These are phyloP conservation scores for Gnatocerus cornutus DNA, from an alignment of 2,888 invertebrate species.

Conservation along the genomic window DNA sequence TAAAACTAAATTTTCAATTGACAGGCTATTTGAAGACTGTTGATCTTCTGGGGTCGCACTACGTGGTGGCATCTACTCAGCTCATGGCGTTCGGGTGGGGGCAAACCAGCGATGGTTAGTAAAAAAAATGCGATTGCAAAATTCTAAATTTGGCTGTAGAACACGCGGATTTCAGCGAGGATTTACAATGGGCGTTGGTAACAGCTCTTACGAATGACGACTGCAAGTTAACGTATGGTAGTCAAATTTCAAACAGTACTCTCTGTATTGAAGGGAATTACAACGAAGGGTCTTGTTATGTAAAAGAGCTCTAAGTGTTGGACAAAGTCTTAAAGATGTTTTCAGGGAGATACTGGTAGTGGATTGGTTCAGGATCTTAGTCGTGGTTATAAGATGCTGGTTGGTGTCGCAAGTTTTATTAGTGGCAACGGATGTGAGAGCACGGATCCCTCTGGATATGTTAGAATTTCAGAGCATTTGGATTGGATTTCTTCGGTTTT, in stretches of 20 bases:
- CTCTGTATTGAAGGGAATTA: constrained; percentile 25
- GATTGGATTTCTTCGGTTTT: constrained; percentile 2
- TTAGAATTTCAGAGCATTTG: neutral
- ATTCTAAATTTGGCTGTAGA: constrained; percentile 1
- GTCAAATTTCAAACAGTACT: constrained; percentile 5
- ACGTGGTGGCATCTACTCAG: neutral
- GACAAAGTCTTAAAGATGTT: too few species aligned
- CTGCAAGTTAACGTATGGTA: constrained; percentile 14
- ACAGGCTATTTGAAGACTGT: neutral
- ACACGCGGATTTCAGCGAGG: neutral
- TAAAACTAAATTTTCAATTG: neutral
- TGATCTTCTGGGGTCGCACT: neutral
- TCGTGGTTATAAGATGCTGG: neutral
- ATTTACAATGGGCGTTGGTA: constrained; percentile 2
- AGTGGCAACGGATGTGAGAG: constrained; percentile 29
- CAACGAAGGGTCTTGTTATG: constrained; percentile 26
- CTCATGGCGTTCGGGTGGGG: constrained; percentile 20
- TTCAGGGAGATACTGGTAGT: constrained; percentile 23
- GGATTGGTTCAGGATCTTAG: neutral
- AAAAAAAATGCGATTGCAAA: neutral
- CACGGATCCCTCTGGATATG: constrained; percentile 30
- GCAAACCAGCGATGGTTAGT: constrained; percentile 33
- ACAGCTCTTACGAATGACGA: constrained; percentile 11
- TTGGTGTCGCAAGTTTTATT: constrained; percentile 17
- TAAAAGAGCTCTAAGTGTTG: neutral